These are phyloP conservation scores for Agrilus planipennis DNA, from an alignment of 1,140 invertebrate genomes.

Conservation along the genomic window DNA sequence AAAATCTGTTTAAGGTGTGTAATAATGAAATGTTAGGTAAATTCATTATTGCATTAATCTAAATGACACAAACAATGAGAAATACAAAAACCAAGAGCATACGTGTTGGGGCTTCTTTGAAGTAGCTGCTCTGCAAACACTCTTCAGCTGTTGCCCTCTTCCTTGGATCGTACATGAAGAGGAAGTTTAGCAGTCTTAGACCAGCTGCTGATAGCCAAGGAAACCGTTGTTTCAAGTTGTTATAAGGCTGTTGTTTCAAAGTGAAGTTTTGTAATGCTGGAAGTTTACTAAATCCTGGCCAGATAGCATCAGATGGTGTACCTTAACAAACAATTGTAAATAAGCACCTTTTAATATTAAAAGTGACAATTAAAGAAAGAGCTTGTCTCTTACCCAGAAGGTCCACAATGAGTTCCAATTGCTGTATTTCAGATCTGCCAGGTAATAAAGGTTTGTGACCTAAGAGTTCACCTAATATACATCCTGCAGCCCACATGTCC, in stretches of 20 bases:
- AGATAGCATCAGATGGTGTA: slow-evolving; percentile 90
- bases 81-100: slow-evolving; percentile 37
- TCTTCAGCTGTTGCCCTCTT: slow-evolving; percentile 91
- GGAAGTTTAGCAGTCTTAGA: slow-evolving; percentile 77
- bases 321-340: slow-evolving; percentile 34
- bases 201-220: slow-evolving; percentile 85
- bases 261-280: slow-evolving; percentile 82
- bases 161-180: slow-evolving; percentile 95
- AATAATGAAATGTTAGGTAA: too few relatives aligned
- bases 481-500: slow-evolving; percentile 97
- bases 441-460: slow-evolving; percentile 86
- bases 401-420: slow-evolving; percentile 89
- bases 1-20: too few relatives aligned
- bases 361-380: neutral
- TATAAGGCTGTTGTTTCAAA: slow-evolving; percentile 89
- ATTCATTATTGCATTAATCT: neutral
- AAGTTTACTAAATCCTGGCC: slow-evolving; percentile 80
- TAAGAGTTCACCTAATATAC: slow-evolving; percentile 70
- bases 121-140: slow-evolving; percentile 89
- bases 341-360: neutral
- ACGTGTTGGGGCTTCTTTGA: slow-evolving; percentile 89
- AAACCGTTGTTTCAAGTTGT: slow-evolving; percentile 89
- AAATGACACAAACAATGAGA: neutral
- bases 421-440: slow-evolving; percentile 80
- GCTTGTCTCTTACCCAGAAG: slow-evolving; percentile 52